Evolutionary conservation across 2,113 vertebrate species (phyloP).

Genomic region (Corythaeola cristata): DNA sequence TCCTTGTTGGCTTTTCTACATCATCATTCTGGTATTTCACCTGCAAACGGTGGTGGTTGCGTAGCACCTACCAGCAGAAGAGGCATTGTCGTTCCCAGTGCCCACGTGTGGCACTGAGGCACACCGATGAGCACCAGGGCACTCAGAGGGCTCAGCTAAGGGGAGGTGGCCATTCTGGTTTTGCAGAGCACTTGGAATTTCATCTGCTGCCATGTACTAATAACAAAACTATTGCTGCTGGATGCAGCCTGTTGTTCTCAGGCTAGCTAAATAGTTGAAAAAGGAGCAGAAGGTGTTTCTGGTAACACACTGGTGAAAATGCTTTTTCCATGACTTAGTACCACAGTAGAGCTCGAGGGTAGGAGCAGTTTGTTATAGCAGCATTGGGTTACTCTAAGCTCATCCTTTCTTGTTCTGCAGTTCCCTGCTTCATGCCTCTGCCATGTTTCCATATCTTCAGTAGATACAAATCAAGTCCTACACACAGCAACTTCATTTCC

Average conservation of each 20-base stretch:
- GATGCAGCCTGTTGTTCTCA: not conserved
- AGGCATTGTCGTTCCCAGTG: not conserved
- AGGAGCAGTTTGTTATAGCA: not conserved
- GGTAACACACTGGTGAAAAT: not conserved
- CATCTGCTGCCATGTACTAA: not conserved
- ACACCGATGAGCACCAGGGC: fast-evolving
- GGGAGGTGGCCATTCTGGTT: not conserved
- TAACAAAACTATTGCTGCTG: not conserved
- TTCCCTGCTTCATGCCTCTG: not conserved
- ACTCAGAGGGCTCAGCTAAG: not conserved
- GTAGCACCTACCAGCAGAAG: not conserved
- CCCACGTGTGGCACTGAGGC: fast-evolving
- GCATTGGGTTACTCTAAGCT: not conserved
- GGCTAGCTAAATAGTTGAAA: not conserved
- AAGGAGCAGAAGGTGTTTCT: not conserved
- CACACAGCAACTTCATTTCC: not conserved
- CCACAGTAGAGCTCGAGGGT: not conserved
- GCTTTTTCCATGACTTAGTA: not conserved
- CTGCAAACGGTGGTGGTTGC: not conserved
- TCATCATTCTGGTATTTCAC: not conserved
- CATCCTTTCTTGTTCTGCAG: not conserved
- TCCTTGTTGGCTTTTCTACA: not conserved
- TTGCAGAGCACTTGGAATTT: not conserved
- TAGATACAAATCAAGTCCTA: not conserved
- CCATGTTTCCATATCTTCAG: not conserved